Conservation (phyloP, 2,113 vertebrate species). For the Lampris megalopsis region DNA sequence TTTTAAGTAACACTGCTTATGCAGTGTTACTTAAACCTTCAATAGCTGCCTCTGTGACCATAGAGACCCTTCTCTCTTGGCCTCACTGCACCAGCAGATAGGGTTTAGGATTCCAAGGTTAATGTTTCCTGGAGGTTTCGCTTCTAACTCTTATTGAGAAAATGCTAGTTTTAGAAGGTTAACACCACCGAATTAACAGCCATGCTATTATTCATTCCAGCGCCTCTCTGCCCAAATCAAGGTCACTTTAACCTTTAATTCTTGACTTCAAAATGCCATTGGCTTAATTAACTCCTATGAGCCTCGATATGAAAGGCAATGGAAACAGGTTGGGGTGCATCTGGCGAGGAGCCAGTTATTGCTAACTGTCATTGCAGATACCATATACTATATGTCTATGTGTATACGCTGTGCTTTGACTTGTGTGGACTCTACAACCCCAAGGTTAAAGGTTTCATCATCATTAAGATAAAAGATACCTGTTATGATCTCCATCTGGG, state of each 20-base stretch:
- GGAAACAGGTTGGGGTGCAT: constrained; percentile 68
- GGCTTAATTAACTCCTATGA: constrained; percentile 75
- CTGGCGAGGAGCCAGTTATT: constrained; percentile 63
- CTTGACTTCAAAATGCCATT: constrained; percentile 54
- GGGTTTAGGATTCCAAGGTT: not conserved
- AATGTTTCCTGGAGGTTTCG: not conserved
- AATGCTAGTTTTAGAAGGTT: constrained; percentile 31
- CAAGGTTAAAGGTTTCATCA: constrained; percentile 15
- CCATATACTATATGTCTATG: not conserved
- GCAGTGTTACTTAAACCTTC: not conserved
- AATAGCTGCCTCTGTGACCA: constrained; percentile 3
- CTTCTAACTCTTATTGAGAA: constrained; percentile 19
- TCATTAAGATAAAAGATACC: not conserved
- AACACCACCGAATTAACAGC: constrained; percentile 33
- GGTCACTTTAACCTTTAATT: constrained; percentile 47
- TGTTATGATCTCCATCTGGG: no score
- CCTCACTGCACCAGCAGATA: constrained; percentile 4
- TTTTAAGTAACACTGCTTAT: constrained; percentile 13
- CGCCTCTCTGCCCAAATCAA: constrained; percentile 48
- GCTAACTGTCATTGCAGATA: constrained; percentile 36
- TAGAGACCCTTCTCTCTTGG: constrained; percentile 7
- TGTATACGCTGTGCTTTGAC: constrained; percentile 21
- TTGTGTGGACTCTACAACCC: constrained; percentile 34
- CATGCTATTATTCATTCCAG: constrained; percentile 23
- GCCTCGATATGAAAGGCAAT: constrained; percentile 57